These are phyloP conservation scores for Tarsius wallacei DNA, from an alignment of 2,797 vertebrate species.

Conservation along the genomic window DNA sequence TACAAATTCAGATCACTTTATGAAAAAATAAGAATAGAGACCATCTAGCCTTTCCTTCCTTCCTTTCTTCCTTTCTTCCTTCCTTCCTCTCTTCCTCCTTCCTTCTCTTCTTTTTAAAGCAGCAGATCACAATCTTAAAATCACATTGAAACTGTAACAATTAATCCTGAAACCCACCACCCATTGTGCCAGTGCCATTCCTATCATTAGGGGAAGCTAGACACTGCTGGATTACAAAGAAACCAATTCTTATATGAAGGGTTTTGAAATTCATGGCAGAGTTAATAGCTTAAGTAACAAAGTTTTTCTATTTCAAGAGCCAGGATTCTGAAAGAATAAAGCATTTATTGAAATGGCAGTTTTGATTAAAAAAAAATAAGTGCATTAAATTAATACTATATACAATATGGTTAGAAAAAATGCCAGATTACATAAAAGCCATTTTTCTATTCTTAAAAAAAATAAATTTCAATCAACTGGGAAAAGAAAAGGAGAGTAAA, in stretches of 20 bases:
- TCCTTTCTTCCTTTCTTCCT: too few species aligned
- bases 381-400: slow-evolving; percentile 70
- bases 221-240: background rate
- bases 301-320: slow-evolving; percentile 60
- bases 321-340: slow-evolving; percentile 69
- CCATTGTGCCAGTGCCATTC: background rate
- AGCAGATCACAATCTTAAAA: slow-evolving; percentile 7
- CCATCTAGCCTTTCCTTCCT: background rate
- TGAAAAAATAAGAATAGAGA: background rate
- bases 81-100: background rate
- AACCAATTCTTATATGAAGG: slow-evolving; percentile 55
- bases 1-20: background rate
- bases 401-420: slow-evolving; percentile 64
- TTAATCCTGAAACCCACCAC: slow-evolving; percentile 6
- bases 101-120: background rate
- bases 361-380: slow-evolving; percentile 64
- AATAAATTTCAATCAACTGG: slow-evolving; percentile 4
- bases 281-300: slow-evolving; percentile 47
- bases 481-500: background rate
- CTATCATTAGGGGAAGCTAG: background rate
- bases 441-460: slow-evolving; percentile 32
- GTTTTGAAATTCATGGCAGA: slow-evolving; percentile 58
- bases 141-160: background rate
- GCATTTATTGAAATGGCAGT: slow-evolving; percentile 37
- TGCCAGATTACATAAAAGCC: background rate